Conservation (phyloP, 2,888 invertebrate species). For the Synanthedon tipuliformis region DNA sequence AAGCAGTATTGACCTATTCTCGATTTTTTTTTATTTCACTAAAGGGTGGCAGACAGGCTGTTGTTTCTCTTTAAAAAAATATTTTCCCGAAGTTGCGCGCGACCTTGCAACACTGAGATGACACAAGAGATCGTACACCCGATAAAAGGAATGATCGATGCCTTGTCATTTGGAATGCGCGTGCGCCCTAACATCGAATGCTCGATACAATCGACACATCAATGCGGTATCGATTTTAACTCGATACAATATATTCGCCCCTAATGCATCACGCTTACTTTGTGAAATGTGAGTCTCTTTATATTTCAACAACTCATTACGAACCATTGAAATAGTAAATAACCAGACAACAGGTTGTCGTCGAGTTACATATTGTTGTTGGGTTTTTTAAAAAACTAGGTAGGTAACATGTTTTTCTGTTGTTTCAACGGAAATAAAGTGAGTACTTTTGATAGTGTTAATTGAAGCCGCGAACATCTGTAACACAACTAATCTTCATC, state of each 20-base stretch:
- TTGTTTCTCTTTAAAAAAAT: too few species aligned
- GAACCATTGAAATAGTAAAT: constrained; percentile 25
- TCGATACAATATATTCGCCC: neutral
- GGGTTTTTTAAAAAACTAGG: neutral
- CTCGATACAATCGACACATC: constrained; percentile 9
- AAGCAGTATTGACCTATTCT: too few species aligned
- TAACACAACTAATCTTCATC: too few species aligned
- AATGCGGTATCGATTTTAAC: neutral
- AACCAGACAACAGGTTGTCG: too few species aligned
- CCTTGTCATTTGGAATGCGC: constrained; percentile 24
- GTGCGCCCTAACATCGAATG: neutral
- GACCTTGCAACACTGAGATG: constrained; percentile 30
- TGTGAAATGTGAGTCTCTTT: neutral
- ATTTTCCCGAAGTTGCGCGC: constrained; percentile 2
- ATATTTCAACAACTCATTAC: constrained; percentile 31
- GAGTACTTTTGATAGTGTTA: too few species aligned
- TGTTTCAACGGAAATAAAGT: too few species aligned
- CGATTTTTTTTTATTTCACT: too few species aligned
- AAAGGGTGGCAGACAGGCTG: too few species aligned
- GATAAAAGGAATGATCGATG: constrained; percentile 36
- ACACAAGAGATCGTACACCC: constrained; percentile 12
- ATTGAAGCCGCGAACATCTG: too few species aligned
- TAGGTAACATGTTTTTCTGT: neutral
- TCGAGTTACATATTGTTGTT: constrained; percentile 9
- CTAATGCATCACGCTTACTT: neutral